Percentiles rank a stretch among this genome's conserved stretches.
These are phyloP conservation scores for Acomys russatus DNA, from an alignment of 2,797 vertebrate species.

Conservation along the genomic window DNA sequence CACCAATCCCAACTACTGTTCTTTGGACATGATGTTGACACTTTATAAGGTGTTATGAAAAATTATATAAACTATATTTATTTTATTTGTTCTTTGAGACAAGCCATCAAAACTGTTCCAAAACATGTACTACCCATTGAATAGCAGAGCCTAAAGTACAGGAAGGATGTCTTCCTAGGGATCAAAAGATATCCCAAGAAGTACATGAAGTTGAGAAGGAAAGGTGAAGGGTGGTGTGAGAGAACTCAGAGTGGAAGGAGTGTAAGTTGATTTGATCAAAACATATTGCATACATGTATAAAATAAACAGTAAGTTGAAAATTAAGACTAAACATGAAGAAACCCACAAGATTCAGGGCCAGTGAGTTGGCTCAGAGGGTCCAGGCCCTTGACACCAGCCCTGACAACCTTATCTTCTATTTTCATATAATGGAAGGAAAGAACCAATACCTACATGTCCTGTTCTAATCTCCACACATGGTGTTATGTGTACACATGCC, in stretches of 20 bases:
- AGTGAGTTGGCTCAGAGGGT: not conserved
- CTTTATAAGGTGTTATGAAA: not conserved
- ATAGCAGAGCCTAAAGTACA: not conserved
- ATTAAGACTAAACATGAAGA: not conserved
- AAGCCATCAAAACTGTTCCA: not conserved
- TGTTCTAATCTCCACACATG: not conserved
- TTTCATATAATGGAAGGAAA: not conserved
- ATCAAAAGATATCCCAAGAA: not conserved
- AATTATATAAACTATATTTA: not conserved
- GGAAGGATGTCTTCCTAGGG: not conserved
- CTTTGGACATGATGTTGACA: not conserved
- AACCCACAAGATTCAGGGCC: not conserved
- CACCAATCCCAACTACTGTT: too few relatives aligned
- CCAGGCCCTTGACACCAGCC: too few relatives aligned
- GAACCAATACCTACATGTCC: not conserved
- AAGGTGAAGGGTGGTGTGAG: too few relatives aligned
- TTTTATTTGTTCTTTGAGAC: conserved; percentile 38
- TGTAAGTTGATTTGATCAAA: not conserved
- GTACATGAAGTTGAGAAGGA: not conserved
- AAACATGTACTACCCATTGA: not conserved
- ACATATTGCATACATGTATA: not conserved
- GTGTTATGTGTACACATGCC: not conserved
- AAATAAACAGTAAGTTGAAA: not conserved
- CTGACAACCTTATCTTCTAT: not conserved
- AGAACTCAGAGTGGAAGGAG: not conserved